Percentiles rank a stretch among this genome's conserved stretches.
Evolutionary conservation across 2,888 invertebrate genomes (phyloP).

Genomic region (Caenorhabditis angaria): DNA sequence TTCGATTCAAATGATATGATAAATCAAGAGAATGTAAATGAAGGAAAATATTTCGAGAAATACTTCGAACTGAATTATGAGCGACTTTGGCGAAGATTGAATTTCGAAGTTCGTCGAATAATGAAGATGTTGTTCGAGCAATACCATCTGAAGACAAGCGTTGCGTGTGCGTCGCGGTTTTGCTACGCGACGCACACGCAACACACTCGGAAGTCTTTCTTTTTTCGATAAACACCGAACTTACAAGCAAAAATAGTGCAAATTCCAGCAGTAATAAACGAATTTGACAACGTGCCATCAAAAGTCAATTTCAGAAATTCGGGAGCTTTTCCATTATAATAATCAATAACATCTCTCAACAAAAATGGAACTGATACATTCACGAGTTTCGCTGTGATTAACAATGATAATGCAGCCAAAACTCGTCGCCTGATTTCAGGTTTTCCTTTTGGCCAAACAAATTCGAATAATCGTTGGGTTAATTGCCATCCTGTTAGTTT

Average conservation of each 20-base stretch:
- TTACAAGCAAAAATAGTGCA: constrained; percentile 65
- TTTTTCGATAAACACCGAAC: not conserved
- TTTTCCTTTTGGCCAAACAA: constrained; percentile 79
- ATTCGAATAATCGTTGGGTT: constrained; percentile 52
- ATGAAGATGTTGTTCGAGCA: constrained; percentile 87
- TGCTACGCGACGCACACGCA: too few species aligned
- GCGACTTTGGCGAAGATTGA: constrained; percentile 85
- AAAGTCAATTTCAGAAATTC: constrained; percentile 58
- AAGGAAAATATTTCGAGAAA: constrained; percentile 92
- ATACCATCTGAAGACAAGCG: constrained; percentile 80
- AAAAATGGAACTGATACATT: constrained; percentile 93
- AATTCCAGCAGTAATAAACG: constrained; percentile 65
- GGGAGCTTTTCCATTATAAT: constrained; percentile 78
- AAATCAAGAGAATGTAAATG: constrained; percentile 89
- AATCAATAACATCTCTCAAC: constrained; percentile 91
- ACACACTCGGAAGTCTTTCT: too few species aligned
- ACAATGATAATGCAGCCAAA: constrained; percentile 79
- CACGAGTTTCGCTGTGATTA: constrained; percentile 77
- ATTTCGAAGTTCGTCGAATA: constrained; percentile 94
- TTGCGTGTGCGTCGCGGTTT: too few species aligned
- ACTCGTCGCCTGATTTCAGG: constrained; percentile 82
- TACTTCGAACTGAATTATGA: constrained; percentile 91
- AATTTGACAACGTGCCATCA: constrained; percentile 47
- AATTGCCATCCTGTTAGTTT: constrained; percentile 56
- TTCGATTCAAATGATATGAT: constrained; percentile 88